Base-by-base conservation (phyloP, 2,888 invertebrate genomes). In the Stramonita haemastoma region DNA sequence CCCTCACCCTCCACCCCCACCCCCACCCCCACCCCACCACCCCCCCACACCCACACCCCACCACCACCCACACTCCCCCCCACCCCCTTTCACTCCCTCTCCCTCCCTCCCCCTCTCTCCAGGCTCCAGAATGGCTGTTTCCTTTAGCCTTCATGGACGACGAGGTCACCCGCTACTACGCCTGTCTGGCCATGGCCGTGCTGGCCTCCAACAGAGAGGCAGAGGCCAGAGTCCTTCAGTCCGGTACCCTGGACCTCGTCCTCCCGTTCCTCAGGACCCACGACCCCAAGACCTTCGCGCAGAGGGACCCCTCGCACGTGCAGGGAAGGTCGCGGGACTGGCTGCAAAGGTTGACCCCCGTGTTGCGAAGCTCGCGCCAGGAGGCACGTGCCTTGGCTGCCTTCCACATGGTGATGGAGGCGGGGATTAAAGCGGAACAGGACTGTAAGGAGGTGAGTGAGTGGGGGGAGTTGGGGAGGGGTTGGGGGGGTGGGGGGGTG, bases 351-450 rank as follows among this genome's bases (percentile, higher is more conserved):
- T 98, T 93, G 92, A 98, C 99, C 13, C 99, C 99, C 0, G 98
- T 99, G 32, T 96, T 99, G 89, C 98, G 98, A 95, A 99, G 99
- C 86, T 98, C 99, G 95, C 97, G 99, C 91, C 98, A 99, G 95
- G 99, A 99, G 96, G 99, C 99, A 0, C 97, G 99, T 94, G 99
- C 98, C 95, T 96, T 99, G 93, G 99, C 99, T 2, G 99, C 99
- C 66, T 99, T 99, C 96, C 99, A 99, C 96, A 97, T 99, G 96
- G 99, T 99, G 95, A 99, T 99, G 99, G 99, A 99, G 96, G 99
- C 99, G 11, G 98, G 98, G 57, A 99, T 99, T 89, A 99, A 99
- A 96, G 98, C 98, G 94, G 95, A 95, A 86, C 96, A 96, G 91
- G 96, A 94, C 91, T 96, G 95, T 93, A 95, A 93, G 88, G 95